These are phyloP conservation scores for Bradysia coprophila DNA, from an alignment of 1,140 invertebrate genomes.

Conservation along the genomic window DNA sequence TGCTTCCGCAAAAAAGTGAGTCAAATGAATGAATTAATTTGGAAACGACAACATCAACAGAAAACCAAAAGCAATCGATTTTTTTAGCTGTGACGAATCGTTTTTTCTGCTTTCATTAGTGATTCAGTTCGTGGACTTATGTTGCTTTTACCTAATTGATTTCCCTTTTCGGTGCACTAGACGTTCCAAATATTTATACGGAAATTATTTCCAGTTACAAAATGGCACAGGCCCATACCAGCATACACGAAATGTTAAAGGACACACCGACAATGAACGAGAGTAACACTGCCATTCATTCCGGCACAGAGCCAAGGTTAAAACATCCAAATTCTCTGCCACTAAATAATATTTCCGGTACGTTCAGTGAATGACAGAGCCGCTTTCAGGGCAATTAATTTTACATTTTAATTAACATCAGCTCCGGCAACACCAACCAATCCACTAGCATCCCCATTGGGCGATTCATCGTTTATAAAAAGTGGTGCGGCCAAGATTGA, in stretches of 20 bases:
- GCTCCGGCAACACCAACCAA: conserved; percentile 17
- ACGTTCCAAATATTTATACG: no score
- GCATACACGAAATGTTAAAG: conserved; percentile 76
- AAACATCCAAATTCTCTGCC: conserved; percentile 19
- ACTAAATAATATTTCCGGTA: conserved; percentile 27
- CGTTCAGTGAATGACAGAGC: conserved; percentile 1
- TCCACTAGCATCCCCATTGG: conserved; percentile 32
- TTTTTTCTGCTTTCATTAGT: no score
- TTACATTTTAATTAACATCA: conserved; percentile 8
- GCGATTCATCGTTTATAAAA: conserved; percentile 37
- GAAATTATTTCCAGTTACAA: no score
- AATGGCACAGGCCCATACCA: conserved; percentile 25
- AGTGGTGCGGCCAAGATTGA: conserved; percentile 62
- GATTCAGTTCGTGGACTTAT: no score
- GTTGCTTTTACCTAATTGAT: no score
- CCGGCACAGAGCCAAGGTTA: conserved; percentile 34
- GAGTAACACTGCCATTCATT: conserved; percentile 52
- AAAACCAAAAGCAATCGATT: no score
- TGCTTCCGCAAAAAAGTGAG: no score
- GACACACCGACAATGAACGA: conserved; percentile 64
- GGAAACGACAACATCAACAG: no score
- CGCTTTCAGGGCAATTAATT: conserved; percentile 17
- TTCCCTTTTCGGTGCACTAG: no score
- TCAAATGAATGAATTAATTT: no score
- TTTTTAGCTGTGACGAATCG: no score